Base-by-base conservation (phyloP, 2,888 invertebrate genomes). In the Tortrix viridana region DNA sequence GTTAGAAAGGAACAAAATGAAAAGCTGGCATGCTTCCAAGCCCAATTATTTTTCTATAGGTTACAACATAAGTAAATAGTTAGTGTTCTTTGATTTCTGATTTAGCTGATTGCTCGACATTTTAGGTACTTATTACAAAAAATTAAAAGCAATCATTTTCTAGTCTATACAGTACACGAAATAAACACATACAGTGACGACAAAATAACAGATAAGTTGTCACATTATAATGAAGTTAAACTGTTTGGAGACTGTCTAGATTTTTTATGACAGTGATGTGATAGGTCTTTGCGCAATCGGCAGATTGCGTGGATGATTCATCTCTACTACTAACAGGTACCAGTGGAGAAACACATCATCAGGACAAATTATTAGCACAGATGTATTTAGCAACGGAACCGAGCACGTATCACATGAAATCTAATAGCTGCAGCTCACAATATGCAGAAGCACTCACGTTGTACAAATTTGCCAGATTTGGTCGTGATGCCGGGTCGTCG, bases 391-490 rank as follows among this genome's bases (percentile, higher is more conserved):
- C 47, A 23, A 53, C 26, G n/a, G n/a, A 48, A 48, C n/a, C 7
- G 20, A n/a, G 32, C 18, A 43, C 14, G 23, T 5, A 44, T 47
- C 14, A 12, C n/a, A 23, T 58, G 23, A 67, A 69, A 68, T 49
- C 19, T 53, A 60, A 32, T 60, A 67, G 22, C 32, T 41, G 49
- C 26, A 41, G 44, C 38, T 56, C 41, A 63, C 47, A 53, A 57
- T 47, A 47, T 12, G 49, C 56, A 71, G 43, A 62, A 71, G 65
- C 58, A 95, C 96, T 96, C 92, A 97, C 98, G 93, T 98, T 98
- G 90, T 98, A 98, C 94, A 98, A 96, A 86, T 96, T 97, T 73
- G 95, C 95, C 87, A 98, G 94, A 88, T 94, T 97, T 79, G 95
- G 94, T 81, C 98, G 94, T 81, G 96, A 96, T 73, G 93, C 93